phyloP scores from a whole-genome alignment of 2,888 invertebrate species.

The Drosophila peninsularis region DNA sequence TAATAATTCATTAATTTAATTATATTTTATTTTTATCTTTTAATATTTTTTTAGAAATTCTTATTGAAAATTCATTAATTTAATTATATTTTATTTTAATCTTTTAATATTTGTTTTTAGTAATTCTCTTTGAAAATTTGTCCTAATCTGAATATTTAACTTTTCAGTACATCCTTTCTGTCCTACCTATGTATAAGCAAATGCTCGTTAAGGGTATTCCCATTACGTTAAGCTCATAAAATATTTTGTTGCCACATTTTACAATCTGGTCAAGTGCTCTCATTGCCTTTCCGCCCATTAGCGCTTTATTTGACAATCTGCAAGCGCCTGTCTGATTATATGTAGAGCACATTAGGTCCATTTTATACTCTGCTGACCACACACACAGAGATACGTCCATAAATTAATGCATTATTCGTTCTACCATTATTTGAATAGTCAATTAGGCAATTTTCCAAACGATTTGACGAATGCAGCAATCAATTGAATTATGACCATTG shows the following conservation, averaged over 20 bases:
- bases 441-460: constrained; percentile 47
- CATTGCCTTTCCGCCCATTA: not conserved
- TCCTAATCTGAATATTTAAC: too few relatives aligned
- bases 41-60: too few relatives aligned
- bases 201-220: too few relatives aligned
- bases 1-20: too few relatives aligned
- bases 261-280: not conserved
- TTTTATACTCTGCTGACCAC: constrained; percentile 6
- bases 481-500: constrained; percentile 19
- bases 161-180: too few relatives aligned
- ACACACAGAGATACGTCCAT: too few relatives aligned
- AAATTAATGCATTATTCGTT: constrained; percentile 14
- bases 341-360: constrained; percentile 13
- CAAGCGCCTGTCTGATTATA: constrained; percentile 1
- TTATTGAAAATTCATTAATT: too few relatives aligned
- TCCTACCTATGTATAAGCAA: too few relatives aligned
- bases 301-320: not conserved
- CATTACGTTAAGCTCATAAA: not conserved
- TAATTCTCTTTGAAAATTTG: too few relatives aligned
- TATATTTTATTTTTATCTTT: too few relatives aligned
- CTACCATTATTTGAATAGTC: constrained; percentile 14
- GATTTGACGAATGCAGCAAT: constrained; percentile 38
- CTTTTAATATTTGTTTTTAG: too few relatives aligned
- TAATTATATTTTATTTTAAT: too few relatives aligned
- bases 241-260: not conserved